Base-by-base conservation (phyloP, 2,888 invertebrate genomes). In the Vanessa cardui region DNA sequence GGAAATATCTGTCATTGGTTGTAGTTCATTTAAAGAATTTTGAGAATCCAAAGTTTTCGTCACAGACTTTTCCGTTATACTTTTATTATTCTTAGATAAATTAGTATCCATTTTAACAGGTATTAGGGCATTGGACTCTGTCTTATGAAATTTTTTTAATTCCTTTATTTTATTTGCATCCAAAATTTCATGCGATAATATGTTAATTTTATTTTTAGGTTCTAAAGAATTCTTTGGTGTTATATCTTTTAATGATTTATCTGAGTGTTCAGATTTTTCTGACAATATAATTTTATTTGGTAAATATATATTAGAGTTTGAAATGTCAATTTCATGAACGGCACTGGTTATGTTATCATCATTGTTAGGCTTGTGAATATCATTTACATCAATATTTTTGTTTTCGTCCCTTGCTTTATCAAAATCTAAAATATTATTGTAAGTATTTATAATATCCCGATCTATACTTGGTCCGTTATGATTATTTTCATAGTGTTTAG, bases 101-200 rank as follows among this genome's bases (percentile, higher is more conserved):
- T 78, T 46, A 54, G 80, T 74, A 62, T 82, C 74, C 33, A 82
- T 75, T 54, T 78, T 59, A 44, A 84, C 73, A 64, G 82, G 78
- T 66, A 79, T 77, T 54, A 81, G 70, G 52, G 67, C 63, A 47
- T 69, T 75, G 56, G 73, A 72, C 62, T 75, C 69, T 15, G 69
- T 61, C 54, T 44, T 62, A 66, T 79, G 73, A 2, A 81, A 61
- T 50, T 78, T 73, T 26, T 71, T 79, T 46, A 79, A 72, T n/a
- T 70, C 76, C 74, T 66, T 79, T 72, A 80, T 79, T 76, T 84
- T 77, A 73, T 87, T 80, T 33, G 84, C 83, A 68, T 45, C 62
- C 39, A 69, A 52, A 45, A 63, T 46, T 62, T 68, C 68, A 26
- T 67, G 61, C 16, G 72, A 62, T 64, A 68, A 58, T 54, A 68